phyloP scores from a whole-genome alignment of 2,888 invertebrate genomes.

The Drosophila kuntzei region DNA sequence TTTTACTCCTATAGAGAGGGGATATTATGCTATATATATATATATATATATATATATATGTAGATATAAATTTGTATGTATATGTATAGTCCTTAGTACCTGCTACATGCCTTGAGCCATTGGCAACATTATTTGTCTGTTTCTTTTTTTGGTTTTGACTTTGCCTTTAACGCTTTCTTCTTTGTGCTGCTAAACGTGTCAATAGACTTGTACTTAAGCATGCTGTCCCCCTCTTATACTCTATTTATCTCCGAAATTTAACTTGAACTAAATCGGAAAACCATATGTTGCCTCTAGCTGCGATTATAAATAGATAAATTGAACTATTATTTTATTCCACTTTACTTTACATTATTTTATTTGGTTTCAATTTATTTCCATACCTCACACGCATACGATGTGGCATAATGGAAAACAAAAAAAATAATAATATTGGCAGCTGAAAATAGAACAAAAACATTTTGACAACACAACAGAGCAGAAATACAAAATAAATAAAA shows the following conservation, averaged over 20 bases:
- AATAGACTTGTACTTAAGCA: constrained; percentile 38
- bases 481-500: background rate
- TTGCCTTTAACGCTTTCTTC: constrained; percentile 40
- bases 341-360: constrained; percentile 23
- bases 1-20: background rate
- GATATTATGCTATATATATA: background rate
- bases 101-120: background rate
- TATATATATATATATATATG: background rate
- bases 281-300: constrained; percentile 26
- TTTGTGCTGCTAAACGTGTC: constrained; percentile 52
- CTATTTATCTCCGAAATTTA: constrained; percentile 7
- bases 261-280: constrained; percentile 20
- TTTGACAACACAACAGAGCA: constrained; percentile 25
- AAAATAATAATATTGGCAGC: constrained; percentile 22
- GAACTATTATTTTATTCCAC: constrained; percentile 7
- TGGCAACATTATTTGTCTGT: constrained; percentile 7
- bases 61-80: background rate
- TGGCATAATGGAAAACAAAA: background rate
- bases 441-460: constrained; percentile 35
- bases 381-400: constrained; percentile 6
- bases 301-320: constrained; percentile 16
- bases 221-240: background rate
- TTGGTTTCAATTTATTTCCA: constrained; percentile 42
- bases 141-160: constrained; percentile 5
- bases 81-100: constrained; percentile 1